Percentiles rank a stretch among this genome's conserved stretches.
phyloP scores from a whole-genome alignment of 2,888 invertebrate genomes.

The Ormyrus pomaceus region DNA sequence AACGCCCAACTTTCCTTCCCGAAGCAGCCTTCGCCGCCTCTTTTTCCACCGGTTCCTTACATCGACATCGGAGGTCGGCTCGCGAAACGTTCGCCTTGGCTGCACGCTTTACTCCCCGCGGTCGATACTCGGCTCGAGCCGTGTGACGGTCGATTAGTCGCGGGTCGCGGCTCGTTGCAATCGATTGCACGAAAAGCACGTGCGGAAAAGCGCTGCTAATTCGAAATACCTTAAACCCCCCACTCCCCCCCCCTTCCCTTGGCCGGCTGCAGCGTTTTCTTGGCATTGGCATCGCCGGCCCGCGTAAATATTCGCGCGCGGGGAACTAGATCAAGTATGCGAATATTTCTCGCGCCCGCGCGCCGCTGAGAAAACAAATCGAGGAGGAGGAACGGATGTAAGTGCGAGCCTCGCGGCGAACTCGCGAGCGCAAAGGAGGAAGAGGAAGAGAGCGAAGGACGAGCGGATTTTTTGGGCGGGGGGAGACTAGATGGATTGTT shows the following conservation, averaged over 20 bases:
- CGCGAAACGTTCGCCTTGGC: too few species aligned
- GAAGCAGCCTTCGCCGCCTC: too few species aligned
- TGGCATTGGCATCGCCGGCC: constrained; percentile 42
- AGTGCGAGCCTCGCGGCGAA: too few species aligned
- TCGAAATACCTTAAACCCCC: constrained; percentile 11
- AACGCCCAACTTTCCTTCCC: too few species aligned
- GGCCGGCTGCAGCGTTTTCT: background rate
- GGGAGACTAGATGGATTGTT: too few species aligned
- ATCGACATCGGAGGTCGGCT: too few species aligned
- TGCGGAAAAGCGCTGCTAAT: constrained; percentile 21
- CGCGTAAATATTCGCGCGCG: constrained; percentile 24
- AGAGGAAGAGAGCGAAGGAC: too few species aligned
- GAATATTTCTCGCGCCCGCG: background rate
- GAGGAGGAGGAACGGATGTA: background rate
- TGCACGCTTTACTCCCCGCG: too few species aligned
- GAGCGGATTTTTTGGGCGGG: too few species aligned
- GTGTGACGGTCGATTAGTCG: background rate
- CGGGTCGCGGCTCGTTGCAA: constrained; percentile 1
- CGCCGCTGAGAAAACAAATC: background rate
- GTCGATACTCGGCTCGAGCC: too few species aligned
- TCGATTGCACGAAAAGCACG: constrained; percentile 19
- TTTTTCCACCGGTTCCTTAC: too few species aligned
- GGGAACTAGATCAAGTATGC: constrained; percentile 51
- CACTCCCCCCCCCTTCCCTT: background rate
- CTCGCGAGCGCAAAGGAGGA: too few species aligned